Evolutionary conservation across 1,140 invertebrate genomes (phyloP).

Genomic region (Nylanderia fulva): DNA sequence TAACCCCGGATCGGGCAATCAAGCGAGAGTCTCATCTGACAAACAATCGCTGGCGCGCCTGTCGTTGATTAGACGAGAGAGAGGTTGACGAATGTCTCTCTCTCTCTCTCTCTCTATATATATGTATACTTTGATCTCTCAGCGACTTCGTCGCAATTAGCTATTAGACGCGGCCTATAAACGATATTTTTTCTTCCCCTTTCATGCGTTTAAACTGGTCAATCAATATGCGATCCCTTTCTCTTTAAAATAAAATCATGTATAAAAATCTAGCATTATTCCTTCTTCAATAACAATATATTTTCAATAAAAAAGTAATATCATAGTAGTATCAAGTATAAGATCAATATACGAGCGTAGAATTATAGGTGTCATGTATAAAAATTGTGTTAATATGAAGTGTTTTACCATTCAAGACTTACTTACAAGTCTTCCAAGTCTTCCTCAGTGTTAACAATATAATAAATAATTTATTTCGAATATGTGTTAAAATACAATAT

Average conservation of each 20-base stretch:
- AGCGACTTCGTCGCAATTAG: constrained; percentile 17
- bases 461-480: no score
- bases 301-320: no score
- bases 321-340: no score
- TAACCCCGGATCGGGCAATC: constrained; percentile 49
- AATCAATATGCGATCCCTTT: neutral
- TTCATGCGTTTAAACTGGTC: neutral
- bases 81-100: constrained; percentile 46
- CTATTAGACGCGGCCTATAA: neutral
- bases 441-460: no score
- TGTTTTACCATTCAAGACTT: no score
- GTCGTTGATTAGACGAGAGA: constrained; percentile 51
- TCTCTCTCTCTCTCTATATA: no score
- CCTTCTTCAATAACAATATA: neutral
- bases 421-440: no score
- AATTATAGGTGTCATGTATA: no score
- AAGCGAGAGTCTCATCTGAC: constrained; percentile 31
- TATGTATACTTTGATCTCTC: constrained; percentile 30
- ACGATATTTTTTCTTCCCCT: neutral
- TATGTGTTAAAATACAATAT: no score
- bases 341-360: no score
- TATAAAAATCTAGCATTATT: neutral
- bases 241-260: neutral
- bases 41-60: constrained; percentile 44
- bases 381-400: no score